Evolutionary conservation across 2,797 vertebrate genomes (phyloP), one percentile per base, ranked within the genome.

Genomic region (Gadopsis marmoratus): DNA sequence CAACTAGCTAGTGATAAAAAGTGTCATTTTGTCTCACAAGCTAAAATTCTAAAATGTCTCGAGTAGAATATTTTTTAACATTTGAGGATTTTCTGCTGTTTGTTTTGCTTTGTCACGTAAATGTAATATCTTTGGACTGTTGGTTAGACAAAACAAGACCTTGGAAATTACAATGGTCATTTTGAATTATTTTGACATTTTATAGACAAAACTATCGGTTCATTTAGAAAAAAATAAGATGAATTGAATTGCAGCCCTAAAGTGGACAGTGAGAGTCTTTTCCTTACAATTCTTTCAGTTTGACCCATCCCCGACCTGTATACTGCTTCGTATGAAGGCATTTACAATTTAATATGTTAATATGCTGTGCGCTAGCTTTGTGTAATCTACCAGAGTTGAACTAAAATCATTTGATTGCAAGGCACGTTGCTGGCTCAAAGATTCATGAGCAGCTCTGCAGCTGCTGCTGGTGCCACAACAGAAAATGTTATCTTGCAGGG

Each of bases 401-500:
- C 53, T n/a, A 4, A 26, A 82, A 45, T 73, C 60, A 68, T 81
- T 89, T 81, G 81, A 80, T 71, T 85, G 33, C 74, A 19, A 76
- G 72, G 63, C 65, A 55, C 79, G 53, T 58, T 61, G 63, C 69
- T 60, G 67, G 41, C 73, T 84, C 69, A 51, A 54, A 84, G 76
- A 89, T 86, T 86, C 82, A 85, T 59, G 70, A 80, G 74, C 60
- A 23, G 67, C 73, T 14, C 56, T 74, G 78, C 82, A 76, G 81
- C 83, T 63, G 74, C 69, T 75, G 74, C 82, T 26, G 35, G 31
- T 50, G 61, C 33, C 19, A 84, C 72, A 80, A 74, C 75, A 43
- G 31, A 75, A 77, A 86, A 64, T 31, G 66, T 79, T 81, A 83
- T 84, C 74, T 82, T n/a, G 35, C 74, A 7, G 23, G 13, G 59